Evolutionary conservation across 2,113 vertebrate species (phyloP).

Genomic region (Callionymus lyra): DNA sequence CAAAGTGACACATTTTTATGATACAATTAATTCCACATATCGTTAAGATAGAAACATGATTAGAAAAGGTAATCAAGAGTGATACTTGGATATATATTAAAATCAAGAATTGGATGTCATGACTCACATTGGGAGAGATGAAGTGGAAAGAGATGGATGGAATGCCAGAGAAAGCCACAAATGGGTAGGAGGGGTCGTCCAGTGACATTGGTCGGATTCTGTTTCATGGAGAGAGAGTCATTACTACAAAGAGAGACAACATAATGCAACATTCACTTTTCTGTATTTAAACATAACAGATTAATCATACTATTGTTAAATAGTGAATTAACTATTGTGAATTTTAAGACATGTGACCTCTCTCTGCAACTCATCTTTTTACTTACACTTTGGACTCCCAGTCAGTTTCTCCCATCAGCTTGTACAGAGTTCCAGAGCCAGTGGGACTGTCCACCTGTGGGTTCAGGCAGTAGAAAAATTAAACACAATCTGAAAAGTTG

Average conservation of each 20-base stretch:
- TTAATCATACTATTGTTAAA: no score
- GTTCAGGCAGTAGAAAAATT: slow-evolving; percentile 1
- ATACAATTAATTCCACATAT: no score
- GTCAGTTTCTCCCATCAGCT: slow-evolving; percentile 20
- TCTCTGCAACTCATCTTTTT: neutral
- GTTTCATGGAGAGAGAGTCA: neutral
- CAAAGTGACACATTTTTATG: no score
- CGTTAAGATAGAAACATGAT: no score
- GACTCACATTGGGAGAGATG: slow-evolving; percentile 44
- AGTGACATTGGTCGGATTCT: slow-evolving; percentile 69
- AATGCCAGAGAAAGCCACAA: slow-evolving; percentile 82
- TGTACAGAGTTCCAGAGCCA: slow-evolving; percentile 17
- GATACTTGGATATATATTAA: neutral
- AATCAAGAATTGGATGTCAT: no score
- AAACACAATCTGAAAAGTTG: neutral
- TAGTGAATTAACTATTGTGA: no score
- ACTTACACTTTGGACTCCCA: slow-evolving; percentile 72
- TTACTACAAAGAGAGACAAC: no score
- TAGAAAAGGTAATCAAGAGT: no score
- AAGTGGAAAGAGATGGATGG: slow-evolving; percentile 86
- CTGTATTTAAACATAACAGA: no score
- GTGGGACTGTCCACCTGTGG: slow-evolving; percentile 66
- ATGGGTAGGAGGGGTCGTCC: slow-evolving; percentile 79
- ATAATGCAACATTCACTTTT: no score
- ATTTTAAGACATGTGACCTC: no score